phyloP scores from a whole-genome alignment of 1,140 invertebrate species.

The Trachymyrmex septentrionalis region DNA sequence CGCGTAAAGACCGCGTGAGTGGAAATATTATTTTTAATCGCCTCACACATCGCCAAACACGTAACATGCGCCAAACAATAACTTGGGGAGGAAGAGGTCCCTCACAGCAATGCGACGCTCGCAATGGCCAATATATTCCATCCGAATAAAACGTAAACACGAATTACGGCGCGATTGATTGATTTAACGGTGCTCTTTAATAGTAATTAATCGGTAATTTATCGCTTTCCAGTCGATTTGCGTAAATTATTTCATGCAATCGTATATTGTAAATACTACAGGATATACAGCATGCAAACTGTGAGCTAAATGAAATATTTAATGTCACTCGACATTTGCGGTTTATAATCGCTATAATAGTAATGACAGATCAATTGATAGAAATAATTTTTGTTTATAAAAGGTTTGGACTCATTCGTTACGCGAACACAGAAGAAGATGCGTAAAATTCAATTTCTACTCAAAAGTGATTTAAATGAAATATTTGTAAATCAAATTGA shows the following conservation, averaged over 20 bases:
- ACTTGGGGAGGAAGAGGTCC: background rate
- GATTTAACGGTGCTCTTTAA: slow-evolving; percentile 56
- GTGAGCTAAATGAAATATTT: slow-evolving; percentile 27
- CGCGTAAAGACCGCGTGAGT: slow-evolving; percentile 40
- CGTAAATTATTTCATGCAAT: slow-evolving; percentile 44
- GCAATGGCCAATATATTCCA: slow-evolving; percentile 26
- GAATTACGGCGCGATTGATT: slow-evolving; percentile 55
- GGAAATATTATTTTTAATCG: slow-evolving; percentile 66
- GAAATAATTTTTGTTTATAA: slow-evolving; percentile 16
- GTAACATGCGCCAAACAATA: slow-evolving; percentile 34
- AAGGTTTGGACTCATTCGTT: background rate
- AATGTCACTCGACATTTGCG: slow-evolving; percentile 6
- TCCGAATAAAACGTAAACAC: slow-evolving; percentile 50
- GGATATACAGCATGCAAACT: background rate
- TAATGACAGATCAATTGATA: background rate
- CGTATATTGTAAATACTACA: slow-evolving; percentile 42
- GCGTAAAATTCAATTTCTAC: slow-evolving; percentile 13
- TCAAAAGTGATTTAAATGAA: background rate
- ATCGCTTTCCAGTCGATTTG: slow-evolving; percentile 48
- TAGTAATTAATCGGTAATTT: slow-evolving; percentile 56
- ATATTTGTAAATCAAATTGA: slow-evolving; percentile 25
- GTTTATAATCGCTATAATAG: slow-evolving; percentile 5
- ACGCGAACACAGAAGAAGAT: background rate
- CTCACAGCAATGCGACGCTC: background rate
- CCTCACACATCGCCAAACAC: background rate